Evolutionary conservation across 2,113 vertebrate genomes (phyloP), one percentile per base, ranked within the genome.

Genomic region (Rhodinocichla rosea): DNA sequence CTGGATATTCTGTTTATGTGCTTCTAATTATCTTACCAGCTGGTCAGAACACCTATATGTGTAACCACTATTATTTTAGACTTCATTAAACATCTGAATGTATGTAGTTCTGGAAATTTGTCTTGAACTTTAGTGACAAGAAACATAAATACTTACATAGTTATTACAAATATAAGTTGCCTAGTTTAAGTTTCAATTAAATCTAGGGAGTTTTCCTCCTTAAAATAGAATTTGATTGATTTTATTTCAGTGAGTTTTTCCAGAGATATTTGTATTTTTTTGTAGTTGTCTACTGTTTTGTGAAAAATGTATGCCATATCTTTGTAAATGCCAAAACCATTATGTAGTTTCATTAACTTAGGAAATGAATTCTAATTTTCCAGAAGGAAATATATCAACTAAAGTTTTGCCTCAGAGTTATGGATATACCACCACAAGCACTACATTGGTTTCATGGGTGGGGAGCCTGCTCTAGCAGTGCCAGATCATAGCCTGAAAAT

Each of bases 391-490:
- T 39, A 21, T 7, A 47, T 69, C 45, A n/a, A 47, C 24, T 87
- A n/a, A 33, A 76, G 7, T 65, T 91, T 73, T 87, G 39, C 9
- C 14, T 55, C 35, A n/a, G 60, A 79, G 15, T 79, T 57, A 57
- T 60, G 63, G 53, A 18, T 39, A 70, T 24, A 64, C 15, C 20
- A 57, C 17, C 39, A 37, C 0, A 6, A 69, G 15, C 10, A 39
- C 33, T 56, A 50, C 37, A 33, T 30, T 1, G 3, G 39, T 74
- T 57, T 37, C 0, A 0, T 1, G 1, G 11, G 7, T 53, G 35
- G 7, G 13, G 18, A 86, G 8, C 15, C 50, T 63, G 20, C 19
- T 74, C 30, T 24, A 62, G 15, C 23, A 88, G 12, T 15, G 56
- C 17, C n/a, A 64, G 4, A 13, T 62, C 76, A 65, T 45, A 69